Percentiles rank a stretch among this genome's conserved stretches.
phyloP scores from a whole-genome alignment of 30 jellyfish, hydroid and myxozoan genomes.

The Phacellophora camtschatica region DNA sequence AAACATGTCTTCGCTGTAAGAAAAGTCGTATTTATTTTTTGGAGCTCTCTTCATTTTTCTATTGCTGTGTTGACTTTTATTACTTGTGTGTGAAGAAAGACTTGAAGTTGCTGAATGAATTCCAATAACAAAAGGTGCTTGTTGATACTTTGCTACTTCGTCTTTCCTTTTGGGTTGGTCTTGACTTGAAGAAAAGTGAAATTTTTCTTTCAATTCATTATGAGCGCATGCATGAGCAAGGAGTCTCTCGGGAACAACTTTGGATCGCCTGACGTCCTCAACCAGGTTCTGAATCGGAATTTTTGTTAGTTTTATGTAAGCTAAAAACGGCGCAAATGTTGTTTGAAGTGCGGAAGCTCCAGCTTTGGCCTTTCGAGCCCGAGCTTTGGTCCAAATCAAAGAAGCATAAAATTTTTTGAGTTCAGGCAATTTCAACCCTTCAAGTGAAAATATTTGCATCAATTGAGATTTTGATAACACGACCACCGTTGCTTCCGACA shows the following conservation, averaged over 20 bases:
- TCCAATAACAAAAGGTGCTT: slow-evolving; percentile 32
- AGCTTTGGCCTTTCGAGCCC: slow-evolving; percentile 3
- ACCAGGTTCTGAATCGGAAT: slow-evolving; percentile 59
- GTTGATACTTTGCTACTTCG: neutral
- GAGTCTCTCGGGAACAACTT: slow-evolving; percentile 63
- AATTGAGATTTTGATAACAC: slow-evolving; percentile 36
- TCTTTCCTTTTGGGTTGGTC: neutral
- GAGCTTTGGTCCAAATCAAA: slow-evolving; percentile 61
- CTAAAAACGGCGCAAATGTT: slow-evolving; percentile 57
- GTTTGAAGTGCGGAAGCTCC: slow-evolving; percentile 4
- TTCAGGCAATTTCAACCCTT: slow-evolving; percentile 33
- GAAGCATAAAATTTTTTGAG: slow-evolving; percentile 47
- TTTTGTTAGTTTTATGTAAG: slow-evolving; percentile 18
- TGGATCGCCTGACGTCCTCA: slow-evolving; percentile 70
- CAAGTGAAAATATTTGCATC: slow-evolving; percentile 1
- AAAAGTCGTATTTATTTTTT: slow-evolving; percentile 15
- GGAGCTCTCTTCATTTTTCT: neutral
- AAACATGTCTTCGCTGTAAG: neutral
- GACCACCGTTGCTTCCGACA: slow-evolving; percentile 33
- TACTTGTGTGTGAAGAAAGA: neutral
- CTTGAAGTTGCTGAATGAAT: slow-evolving; percentile 29
- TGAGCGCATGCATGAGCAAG: slow-evolving; percentile 78
- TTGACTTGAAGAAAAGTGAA: neutral
- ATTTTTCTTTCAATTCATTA: slow-evolving; percentile 39
- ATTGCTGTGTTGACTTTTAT: neutral